Base-by-base conservation (phyloP, 23 tunicate genomes). In the Styela clava region DNA sequence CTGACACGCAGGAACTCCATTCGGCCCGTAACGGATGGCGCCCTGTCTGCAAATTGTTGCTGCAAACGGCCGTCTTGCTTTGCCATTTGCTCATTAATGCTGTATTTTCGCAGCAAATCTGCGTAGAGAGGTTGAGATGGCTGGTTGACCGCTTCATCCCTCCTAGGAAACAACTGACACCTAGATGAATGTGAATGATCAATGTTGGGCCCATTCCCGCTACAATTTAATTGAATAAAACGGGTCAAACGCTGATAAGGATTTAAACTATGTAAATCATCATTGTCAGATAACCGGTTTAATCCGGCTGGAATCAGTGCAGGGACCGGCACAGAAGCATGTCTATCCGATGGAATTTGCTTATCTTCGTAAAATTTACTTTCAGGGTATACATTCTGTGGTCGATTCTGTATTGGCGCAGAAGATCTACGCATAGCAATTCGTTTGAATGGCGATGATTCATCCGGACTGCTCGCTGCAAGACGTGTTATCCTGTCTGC, bases 371-470 rank as follows among this genome's bases (percentile, higher is more conserved):
- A 44, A 7, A 7, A 12, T 44, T 44, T 44, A 5, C 56, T 16
- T 9, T 65, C 31, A 5, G 7, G 18, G 7, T 24, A 65, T 65
- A 65, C 9, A 27, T 33, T 2, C 77, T 3, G 77, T 30, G 77
- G 35, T 31, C 64, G 81, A 52, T 52, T 52, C 0, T 52, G 65
- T 20, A 44, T n/a, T 9, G 81, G 81, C 20, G 81, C 81, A 16
- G 81, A 76, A 52, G 37, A 24, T 29, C 81, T 36, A 9, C 77
- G 35, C 35, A 71, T 30, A 26, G 77, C 34, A 32, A 34, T 34
- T 12, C 77, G 34, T 71, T 71, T 71, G 37, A 32, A 71, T 3
- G 77, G 77, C 56, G 56, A 44, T 44, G 56, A 44, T 19, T 28
- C 34, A 26, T 71, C 77, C 35, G 34, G 32, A 33, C 34, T 34